Evolutionary conservation across 2,113 vertebrate species (phyloP).

Genomic region (Chamaetylas fuelleborni): DNA sequence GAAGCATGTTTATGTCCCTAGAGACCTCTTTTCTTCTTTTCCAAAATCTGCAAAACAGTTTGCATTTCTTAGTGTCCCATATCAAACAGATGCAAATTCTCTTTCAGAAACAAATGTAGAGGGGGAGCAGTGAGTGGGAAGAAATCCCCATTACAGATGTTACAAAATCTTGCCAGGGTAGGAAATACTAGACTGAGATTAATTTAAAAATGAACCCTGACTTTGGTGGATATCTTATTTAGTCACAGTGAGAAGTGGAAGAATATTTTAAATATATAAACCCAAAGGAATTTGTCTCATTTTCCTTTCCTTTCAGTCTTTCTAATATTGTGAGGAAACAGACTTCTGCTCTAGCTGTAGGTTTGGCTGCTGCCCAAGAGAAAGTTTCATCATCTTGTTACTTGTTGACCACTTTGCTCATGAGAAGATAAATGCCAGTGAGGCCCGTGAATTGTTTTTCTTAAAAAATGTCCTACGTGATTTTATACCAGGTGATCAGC

Average conservation of each 20-base stretch:
- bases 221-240: not conserved
- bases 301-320: not conserved
- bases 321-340: rapidly evolving
- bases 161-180: not conserved
- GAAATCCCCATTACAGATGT: not conserved
- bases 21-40: not conserved
- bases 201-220: not conserved
- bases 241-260: not conserved
- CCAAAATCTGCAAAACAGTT: not conserved
- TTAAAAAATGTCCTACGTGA: not conserved
- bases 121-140: not conserved
- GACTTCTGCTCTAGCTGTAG: not conserved
- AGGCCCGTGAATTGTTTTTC: not conserved
- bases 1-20: not conserved
- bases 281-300: not conserved
- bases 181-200: not conserved
- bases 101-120: not conserved
- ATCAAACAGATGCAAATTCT: not conserved
- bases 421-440: not conserved
- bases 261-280: not conserved
- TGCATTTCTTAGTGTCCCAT: not conserved
- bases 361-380: not conserved
- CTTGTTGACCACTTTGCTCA: not conserved
- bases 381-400: not conserved
- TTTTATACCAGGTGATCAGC: not conserved